phyloP scores from a whole-genome alignment of 2,113 vertebrate genomes.

The Mormoops blainvillei region DNA sequence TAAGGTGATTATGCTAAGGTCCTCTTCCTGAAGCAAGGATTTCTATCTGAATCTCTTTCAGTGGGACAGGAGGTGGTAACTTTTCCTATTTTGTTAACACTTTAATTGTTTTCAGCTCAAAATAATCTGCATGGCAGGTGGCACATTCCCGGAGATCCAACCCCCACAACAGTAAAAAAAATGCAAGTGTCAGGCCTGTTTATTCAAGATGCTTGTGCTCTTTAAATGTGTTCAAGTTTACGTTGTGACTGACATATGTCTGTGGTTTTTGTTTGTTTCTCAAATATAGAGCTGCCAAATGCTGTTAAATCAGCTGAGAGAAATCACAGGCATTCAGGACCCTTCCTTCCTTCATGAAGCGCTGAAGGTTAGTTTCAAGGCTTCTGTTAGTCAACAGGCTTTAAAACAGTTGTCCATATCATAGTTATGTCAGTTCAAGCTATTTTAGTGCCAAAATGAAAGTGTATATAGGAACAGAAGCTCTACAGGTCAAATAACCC shows the following conservation, averaged over 20 bases:
- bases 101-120: not conserved
- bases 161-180: not conserved
- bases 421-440: not conserved
- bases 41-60: not conserved
- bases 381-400: not conserved
- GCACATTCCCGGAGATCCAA: not conserved
- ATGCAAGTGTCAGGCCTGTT: not conserved
- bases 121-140: not conserved
- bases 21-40: not conserved
- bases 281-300: conserved; percentile 83
- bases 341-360: conserved; percentile 86
- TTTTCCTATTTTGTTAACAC: not conserved
- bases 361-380: conserved; percentile 86
- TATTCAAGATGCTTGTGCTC: not conserved
- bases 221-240: not conserved
- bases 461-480: not conserved
- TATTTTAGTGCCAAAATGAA: not conserved
- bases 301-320: conserved; percentile 91
- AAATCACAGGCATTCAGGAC: conserved; percentile 96
- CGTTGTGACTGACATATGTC: not conserved
- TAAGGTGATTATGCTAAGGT: not conserved
- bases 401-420: not conserved
- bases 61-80: not conserved
- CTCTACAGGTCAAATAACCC: not conserved
- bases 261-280: not conserved